Evolutionary conservation across 2,888 invertebrate species (phyloP), one percentile per base, ranked within the genome.

Genomic region (Temnothorax ravouxi): DNA sequence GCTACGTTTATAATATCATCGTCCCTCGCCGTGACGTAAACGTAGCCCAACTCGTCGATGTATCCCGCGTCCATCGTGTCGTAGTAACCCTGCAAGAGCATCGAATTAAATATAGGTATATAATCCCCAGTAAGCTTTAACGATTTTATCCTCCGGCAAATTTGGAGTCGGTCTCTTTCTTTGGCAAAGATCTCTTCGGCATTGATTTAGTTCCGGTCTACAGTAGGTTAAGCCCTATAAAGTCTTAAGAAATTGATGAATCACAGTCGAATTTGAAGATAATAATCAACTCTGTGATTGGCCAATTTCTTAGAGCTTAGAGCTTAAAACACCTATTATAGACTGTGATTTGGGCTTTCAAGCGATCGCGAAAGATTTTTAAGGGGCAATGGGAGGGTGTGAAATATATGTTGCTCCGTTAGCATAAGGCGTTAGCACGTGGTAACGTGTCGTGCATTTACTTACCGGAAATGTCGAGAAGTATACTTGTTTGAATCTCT

Each of bases 1-100:
- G 99, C 98, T 0, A 99, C 99, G 94, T 99, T 99, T 91, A 99
- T 99, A 84, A 98, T 97, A 95, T 99, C 99, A 95, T 99, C 99
- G 84, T 98, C 98, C 50, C 99, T 96, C 0, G 99, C 98, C 74
- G 98, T 98, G 18, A 99, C 98, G 95, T 97, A 98, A 2, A 99
- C 96, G 80, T 98, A 98, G 0, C 98, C 98, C 88, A 97, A 96
- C 77, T 97, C 96, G 92, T 98, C 98, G 82, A 97, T 96, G 94
- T 97, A 98, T 0, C 99, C 99, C 0, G 98, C 98, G 93, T 99
- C 99, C 97, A 99, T 99, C 0, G 99, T 99, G 93, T 99, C 99
- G 93, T 99, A 98, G 94, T 97, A 98, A 4, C 98, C 98, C 98
- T 98, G 61, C 21, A 75, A 50, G 3, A 59, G 6, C n/a, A 9